A percentile compares a stretch with the other conserved stretches of the same genome.
Evolutionary conservation across 2,888 invertebrate genomes (phyloP).

Genomic region (Quadroppia sp.): DNA sequence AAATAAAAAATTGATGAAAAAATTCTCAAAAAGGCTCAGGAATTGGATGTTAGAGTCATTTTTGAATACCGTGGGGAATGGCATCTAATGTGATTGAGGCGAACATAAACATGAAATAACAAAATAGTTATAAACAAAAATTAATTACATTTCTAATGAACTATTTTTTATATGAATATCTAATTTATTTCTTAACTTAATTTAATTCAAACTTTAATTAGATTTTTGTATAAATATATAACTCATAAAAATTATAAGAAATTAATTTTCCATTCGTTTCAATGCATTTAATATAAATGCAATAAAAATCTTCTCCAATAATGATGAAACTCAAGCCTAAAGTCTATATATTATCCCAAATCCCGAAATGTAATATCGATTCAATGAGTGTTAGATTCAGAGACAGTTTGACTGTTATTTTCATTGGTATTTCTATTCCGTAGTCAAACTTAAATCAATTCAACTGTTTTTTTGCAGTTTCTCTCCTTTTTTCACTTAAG

Average conservation of each 20-base stretch:
- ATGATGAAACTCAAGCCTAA: too few relatives aligned
- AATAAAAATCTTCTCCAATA: background rate
- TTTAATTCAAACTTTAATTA: slow-evolving; percentile 11
- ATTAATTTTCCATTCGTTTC: background rate
- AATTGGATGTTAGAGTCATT: background rate
- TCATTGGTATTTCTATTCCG: background rate
- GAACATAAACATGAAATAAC: too few relatives aligned
- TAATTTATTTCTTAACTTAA: slow-evolving; percentile 11
- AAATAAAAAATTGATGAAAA: slow-evolving; percentile 27
- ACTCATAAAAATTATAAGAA: background rate
- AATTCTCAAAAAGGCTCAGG: background rate
- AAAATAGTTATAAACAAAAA: background rate
- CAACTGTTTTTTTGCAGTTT: background rate
- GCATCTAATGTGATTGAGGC: too few relatives aligned
- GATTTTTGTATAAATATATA: background rate
- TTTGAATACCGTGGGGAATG: background rate
- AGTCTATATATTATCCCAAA: background rate
- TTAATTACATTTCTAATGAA: slow-evolving; percentile 5
- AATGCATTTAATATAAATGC: background rate
- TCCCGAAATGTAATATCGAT: slow-evolving; percentile 7
- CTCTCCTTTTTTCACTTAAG: background rate
- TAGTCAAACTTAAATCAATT: background rate
- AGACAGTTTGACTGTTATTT: background rate
- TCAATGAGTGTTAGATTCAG: background rate
- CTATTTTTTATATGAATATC: background rate